A percentile compares a stretch with the other conserved stretches of the same genome.
These are phyloP conservation scores for Notocelia uddmanniana DNA, from an alignment of 2,888 invertebrate species.

Conservation along the genomic window DNA sequence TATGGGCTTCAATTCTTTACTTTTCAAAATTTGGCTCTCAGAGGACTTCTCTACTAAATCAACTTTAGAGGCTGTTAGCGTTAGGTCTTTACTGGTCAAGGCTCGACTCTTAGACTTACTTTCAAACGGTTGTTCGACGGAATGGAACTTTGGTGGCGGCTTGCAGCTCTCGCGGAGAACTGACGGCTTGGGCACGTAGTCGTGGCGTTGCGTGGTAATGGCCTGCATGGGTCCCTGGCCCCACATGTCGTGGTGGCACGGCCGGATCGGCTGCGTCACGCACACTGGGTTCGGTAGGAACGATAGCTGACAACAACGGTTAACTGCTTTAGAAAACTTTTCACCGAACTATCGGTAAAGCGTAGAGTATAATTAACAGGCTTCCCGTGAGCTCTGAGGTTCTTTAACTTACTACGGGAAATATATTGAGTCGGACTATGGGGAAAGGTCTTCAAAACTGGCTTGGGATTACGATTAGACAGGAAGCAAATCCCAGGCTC, in stretches of 20 bases:
- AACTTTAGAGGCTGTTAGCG: neutral
- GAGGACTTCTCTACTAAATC: neutral
- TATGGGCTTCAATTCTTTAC: neutral
- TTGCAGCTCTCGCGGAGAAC: constrained; percentile 75
- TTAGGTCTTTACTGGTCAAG: neutral
- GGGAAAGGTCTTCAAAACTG: too few species aligned
- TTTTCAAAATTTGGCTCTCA: neutral
- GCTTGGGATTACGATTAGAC: too few species aligned
- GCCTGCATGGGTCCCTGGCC: constrained; percentile 90
- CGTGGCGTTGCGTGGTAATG: constrained; percentile 90
- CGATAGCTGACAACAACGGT: constrained; percentile 74
- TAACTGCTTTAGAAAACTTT: neutral
- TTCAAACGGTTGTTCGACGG: constrained; percentile 76
- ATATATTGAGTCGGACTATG: too few species aligned
- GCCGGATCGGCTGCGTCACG: constrained; percentile 86
- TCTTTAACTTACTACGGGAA: neutral
- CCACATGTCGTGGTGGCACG: constrained; percentile 87
- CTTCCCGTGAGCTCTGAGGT: too few species aligned
- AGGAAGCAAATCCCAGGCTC: too few species aligned
- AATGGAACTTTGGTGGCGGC: constrained; percentile 70
- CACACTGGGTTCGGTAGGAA: constrained; percentile 86
- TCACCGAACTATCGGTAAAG: neutral
- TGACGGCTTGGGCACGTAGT: constrained; percentile 89
- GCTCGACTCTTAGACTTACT: constrained; percentile 59
- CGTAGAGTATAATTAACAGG: neutral